Evolutionary conservation across 2,113 vertebrate species (phyloP).

Genomic region (Leptobrachium leishanense): DNA sequence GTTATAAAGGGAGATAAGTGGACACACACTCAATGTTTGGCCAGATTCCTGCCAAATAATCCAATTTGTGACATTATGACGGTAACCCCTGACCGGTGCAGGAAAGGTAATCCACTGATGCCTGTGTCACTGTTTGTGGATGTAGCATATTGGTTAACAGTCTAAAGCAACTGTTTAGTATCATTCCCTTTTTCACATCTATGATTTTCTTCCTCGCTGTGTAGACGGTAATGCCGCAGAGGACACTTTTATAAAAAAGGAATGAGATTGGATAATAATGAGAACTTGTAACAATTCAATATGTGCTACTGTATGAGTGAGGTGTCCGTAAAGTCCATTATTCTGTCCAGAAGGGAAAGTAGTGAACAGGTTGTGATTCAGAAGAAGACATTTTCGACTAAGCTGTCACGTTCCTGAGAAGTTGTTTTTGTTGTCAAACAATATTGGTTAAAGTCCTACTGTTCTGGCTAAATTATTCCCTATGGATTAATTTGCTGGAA

Average conservation of each 20-base stretch:
- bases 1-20: constrained; percentile 44
- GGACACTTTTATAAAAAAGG: neutral
- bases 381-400: neutral
- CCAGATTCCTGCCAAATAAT: constrained; percentile 48
- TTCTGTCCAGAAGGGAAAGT: neutral
- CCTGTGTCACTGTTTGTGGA: neutral
- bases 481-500: neutral
- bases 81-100: constrained; percentile 32
- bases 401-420: neutral
- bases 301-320: neutral
- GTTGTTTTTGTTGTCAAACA: neutral
- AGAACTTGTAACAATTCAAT: neutral
- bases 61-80: constrained; percentile 40
- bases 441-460: neutral
- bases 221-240: neutral
- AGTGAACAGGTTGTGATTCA: neutral
- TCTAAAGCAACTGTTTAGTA: constrained; percentile 3
- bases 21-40: constrained; percentile 45
- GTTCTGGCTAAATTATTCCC: neutral
- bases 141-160: constrained; percentile 6
- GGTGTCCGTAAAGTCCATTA: constrained; percentile 2
- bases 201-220: neutral
- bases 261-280: neutral
- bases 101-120: constrained; percentile 5
- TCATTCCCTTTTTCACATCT: neutral